Conservation (phyloP, 1,140 invertebrate genomes). For the Drosophila yakuba region DNA sequence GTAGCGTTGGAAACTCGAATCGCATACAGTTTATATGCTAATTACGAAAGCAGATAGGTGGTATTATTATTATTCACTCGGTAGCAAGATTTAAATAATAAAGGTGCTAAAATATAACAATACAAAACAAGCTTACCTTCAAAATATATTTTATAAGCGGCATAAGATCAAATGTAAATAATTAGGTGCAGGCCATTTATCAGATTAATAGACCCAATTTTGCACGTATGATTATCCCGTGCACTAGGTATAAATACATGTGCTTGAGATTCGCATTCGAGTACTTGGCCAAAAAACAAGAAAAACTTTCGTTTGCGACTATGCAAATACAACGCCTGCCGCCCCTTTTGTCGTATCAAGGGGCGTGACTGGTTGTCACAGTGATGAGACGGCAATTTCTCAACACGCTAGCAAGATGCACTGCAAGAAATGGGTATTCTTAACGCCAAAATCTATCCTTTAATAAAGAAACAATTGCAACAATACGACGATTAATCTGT, state of each 20-base stretch:
- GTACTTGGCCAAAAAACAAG: conserved; percentile 1
- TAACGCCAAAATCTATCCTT: not conserved
- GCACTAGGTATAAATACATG: not conserved
- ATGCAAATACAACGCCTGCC: conserved; percentile 5
- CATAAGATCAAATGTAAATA: not conserved
- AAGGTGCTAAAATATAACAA: too few relatives aligned
- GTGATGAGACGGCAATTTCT: conserved; percentile 17
- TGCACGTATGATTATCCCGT: not conserved
- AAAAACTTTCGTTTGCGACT: not conserved
- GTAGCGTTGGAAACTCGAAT: not conserved
- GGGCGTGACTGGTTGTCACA: conserved; percentile 6
- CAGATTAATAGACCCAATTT: conserved; percentile 8
- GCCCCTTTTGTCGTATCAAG: not conserved
- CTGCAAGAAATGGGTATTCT: not conserved
- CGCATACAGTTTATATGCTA: conserved; percentile 9
- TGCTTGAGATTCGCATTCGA: not conserved
- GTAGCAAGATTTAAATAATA: too few relatives aligned
- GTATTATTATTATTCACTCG: not conserved
- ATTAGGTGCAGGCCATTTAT: conserved; percentile 2
- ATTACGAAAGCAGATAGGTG: not conserved
- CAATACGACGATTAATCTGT: too few relatives aligned
- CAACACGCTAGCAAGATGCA: conserved; percentile 20
- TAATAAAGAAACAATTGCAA: not conserved
- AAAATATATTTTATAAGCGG: too few relatives aligned
- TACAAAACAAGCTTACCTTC: too few relatives aligned